Conservation (phyloP, 1,140 invertebrate species). For the Drosophila setifemur region DNA sequence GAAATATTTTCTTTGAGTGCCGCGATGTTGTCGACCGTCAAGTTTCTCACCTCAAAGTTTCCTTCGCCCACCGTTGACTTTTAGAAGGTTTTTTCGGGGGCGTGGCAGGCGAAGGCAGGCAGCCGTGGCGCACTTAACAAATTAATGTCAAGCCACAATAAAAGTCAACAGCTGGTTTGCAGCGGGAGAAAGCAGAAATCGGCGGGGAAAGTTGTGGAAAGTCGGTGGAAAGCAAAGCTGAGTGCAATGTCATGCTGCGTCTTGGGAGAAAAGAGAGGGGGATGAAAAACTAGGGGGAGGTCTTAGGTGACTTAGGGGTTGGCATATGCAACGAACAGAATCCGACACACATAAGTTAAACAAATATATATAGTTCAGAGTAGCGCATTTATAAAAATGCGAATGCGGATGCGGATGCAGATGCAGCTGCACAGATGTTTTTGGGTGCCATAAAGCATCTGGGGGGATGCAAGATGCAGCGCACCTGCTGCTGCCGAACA, state of each 20-base stretch:
- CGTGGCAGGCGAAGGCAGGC: constrained; percentile 4
- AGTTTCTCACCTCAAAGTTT: constrained; percentile 52
- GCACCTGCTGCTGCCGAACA: neutral
- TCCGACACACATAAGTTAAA: constrained; percentile 34
- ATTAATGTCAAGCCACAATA: constrained; percentile 81
- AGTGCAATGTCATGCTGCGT: constrained; percentile 70
- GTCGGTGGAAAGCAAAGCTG: constrained; percentile 47
- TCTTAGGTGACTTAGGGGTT: too few species aligned
- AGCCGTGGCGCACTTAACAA: constrained; percentile 71
- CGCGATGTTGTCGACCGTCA: neutral
- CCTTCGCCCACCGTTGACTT: constrained; percentile 28
- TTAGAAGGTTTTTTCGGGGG: constrained; percentile 5
- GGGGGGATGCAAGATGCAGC: neutral
- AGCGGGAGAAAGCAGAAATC: neutral
- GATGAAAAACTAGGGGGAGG: constrained; percentile 9
- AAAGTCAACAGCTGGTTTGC: constrained; percentile 75
- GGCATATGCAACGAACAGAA: constrained; percentile 22
- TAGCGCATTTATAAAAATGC: constrained; percentile 24
- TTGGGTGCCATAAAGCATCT: constrained; percentile 5
- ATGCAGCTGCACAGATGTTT: constrained; percentile 16
- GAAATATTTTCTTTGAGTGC: neutral
- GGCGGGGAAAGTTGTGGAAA: neutral
- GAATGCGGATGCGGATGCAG: constrained; percentile 15
- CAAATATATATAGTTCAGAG: constrained; percentile 24
- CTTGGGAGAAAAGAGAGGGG: neutral